These are phyloP conservation scores for Sitobion miscanthi DNA, from an alignment of 1,140 invertebrate species.

Conservation along the genomic window DNA sequence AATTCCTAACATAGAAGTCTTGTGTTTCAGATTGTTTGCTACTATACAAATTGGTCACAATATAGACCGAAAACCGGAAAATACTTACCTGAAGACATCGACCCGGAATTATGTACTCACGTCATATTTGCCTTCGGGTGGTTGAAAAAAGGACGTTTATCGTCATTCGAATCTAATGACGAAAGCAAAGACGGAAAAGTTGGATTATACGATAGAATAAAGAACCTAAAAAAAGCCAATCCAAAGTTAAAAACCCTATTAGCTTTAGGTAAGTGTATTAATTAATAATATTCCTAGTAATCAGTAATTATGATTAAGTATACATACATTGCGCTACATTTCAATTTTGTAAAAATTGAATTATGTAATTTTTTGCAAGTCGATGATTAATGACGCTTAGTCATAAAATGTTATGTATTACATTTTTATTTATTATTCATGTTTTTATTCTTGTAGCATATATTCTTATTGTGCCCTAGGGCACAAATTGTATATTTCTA, in stretches of 20 bases:
- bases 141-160: constrained; percentile 92
- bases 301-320: not conserved
- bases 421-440: not conserved
- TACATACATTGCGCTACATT: not conserved
- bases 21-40: constrained; percentile 80
- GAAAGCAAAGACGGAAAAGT: constrained; percentile 91
- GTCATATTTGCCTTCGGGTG: constrained; percentile 96
- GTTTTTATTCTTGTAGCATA: no score
- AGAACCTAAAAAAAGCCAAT: constrained; percentile 84
- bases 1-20: not conserved
- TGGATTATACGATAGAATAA: constrained; percentile 86
- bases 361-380: not conserved
- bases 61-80: constrained; percentile 92
- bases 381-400: not conserved
- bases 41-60: constrained; percentile 98
- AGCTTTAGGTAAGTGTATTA: constrained; percentile 79
- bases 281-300: not conserved
- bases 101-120: constrained; percentile 93
- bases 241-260: constrained; percentile 87
- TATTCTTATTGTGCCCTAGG: no score
- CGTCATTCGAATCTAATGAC: constrained; percentile 90
- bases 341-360: not conserved
- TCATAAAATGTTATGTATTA: not conserved
- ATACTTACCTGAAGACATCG: constrained; percentile 93
- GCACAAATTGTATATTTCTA: no score